A percentile compares a stretch with the other conserved stretches of the same genome.
Conservation (phyloP, 2,888 invertebrate species). For the Mystacides longicornis region DNA sequence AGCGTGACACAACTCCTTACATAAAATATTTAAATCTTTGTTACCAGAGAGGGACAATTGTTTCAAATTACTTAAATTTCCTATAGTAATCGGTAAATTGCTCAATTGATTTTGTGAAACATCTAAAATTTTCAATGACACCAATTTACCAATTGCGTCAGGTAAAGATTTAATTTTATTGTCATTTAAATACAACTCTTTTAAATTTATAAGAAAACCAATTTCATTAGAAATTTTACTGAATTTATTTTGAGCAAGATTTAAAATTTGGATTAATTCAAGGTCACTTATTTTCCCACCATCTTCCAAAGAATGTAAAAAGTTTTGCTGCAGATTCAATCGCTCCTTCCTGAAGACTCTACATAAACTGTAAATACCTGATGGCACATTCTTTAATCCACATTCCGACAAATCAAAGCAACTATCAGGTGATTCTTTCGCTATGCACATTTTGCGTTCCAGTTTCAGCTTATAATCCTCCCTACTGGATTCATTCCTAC, state of each 20-base stretch:
- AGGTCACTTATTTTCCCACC: conserved; percentile 69
- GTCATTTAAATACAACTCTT: conserved; percentile 65
- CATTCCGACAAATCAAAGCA: conserved; percentile 76
- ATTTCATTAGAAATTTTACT: conserved; percentile 57
- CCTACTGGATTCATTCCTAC: conserved; percentile 22
- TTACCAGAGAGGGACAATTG: conserved; percentile 57
- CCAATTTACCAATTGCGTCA: conserved; percentile 49
- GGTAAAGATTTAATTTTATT: conserved; percentile 66
- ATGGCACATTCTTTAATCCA: conserved; percentile 63
- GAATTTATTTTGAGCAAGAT: conserved; percentile 62
- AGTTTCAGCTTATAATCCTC: conserved; percentile 32
- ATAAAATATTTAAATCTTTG: conserved; percentile 50
- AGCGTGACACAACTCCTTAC: conserved; percentile 58
- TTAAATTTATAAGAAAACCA: conserved; percentile 56
- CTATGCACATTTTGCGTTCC: conserved; percentile 45
- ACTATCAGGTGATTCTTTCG: conserved; percentile 70
- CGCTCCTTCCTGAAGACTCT: conserved; percentile 73
- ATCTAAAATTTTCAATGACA: conserved; percentile 59
- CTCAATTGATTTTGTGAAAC: conserved; percentile 63
- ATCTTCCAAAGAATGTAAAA: conserved; percentile 57
- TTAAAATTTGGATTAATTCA: conserved; percentile 55
- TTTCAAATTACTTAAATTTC: conserved; percentile 53
- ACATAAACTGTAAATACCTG: conserved; percentile 72
- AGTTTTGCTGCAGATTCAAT: conserved; percentile 60
- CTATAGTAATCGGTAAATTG: conserved; percentile 54